phyloP scores from a whole-genome alignment of 2,888 invertebrate species.

The Stenolophus ochropezus region DNA sequence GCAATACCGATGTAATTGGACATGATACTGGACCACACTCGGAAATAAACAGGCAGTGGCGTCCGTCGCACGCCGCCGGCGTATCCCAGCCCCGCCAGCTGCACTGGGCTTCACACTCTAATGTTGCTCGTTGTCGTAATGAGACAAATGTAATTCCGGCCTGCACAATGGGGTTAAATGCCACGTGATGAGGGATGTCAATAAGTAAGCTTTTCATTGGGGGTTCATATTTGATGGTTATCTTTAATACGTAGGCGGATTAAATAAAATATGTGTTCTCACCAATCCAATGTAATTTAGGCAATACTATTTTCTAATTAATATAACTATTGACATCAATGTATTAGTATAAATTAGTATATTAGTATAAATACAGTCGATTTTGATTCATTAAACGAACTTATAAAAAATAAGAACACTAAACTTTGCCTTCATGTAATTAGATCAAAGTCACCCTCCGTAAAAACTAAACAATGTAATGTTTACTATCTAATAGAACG shows the following conservation, averaged over 20 bases:
- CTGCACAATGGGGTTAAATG: background rate
- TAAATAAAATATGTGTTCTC: background rate
- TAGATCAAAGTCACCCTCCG: no score
- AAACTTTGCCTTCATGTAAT: no score
- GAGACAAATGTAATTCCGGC: background rate
- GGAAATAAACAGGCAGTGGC: constrained; percentile 26
- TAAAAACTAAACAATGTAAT: no score
- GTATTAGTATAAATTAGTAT: no score
- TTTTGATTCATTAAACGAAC: no score
- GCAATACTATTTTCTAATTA: no score
- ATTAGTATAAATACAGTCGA: no score
- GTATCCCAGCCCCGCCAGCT: background rate
- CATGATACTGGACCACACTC: constrained; percentile 28
- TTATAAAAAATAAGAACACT: no score
- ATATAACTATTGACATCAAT: no score
- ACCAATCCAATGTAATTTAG: background rate
- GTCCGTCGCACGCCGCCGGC: background rate
- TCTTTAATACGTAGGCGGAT: background rate
- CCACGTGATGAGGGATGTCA: background rate
- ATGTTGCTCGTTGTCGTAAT: background rate
- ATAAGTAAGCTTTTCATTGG: background rate
- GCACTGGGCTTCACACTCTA: background rate
- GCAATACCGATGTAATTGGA: constrained; percentile 44
- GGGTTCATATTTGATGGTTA: background rate
- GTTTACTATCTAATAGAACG: no score